Conservation (phyloP, 92 coral and sea anemone genomes). For the Heliopora coerulea region DNA sequence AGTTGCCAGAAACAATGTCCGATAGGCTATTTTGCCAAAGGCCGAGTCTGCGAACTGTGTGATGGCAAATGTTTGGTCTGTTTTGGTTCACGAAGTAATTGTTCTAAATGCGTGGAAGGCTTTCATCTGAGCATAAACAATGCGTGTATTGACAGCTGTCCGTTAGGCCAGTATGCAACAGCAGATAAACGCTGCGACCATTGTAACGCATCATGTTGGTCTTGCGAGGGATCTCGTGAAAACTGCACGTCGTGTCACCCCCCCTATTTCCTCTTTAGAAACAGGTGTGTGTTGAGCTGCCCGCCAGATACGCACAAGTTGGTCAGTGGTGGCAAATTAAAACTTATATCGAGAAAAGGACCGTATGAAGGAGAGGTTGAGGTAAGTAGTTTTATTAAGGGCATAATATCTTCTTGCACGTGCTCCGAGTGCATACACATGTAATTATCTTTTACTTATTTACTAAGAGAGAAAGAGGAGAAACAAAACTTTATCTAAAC, state of each 20-base stretch:
- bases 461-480: too few relatives aligned
- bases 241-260: slow-evolving; percentile 25
- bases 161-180: not conserved
- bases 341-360: not conserved
- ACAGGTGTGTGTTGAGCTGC: not conserved
- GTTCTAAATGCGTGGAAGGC: slow-evolving; percentile 10
- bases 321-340: not conserved
- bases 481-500: too few relatives aligned
- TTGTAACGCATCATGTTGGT: slow-evolving; percentile 9
- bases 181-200: not conserved
- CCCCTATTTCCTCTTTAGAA: not conserved
- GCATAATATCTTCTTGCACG: too few relatives aligned
- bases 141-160: slow-evolving; percentile 13
- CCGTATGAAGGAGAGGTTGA: slow-evolving; percentile 20
- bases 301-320: not conserved
- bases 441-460: too few relatives aligned
- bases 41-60: not conserved
- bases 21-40: not conserved
- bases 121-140: not conserved
- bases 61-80: not conserved
- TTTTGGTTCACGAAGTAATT: slow-evolving; percentile 11
- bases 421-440: too few relatives aligned
- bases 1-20: slow-evolving; percentile 5
- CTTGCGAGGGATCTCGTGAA: not conserved
- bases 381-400: too few relatives aligned